Base-by-base conservation (phyloP, 2,888 invertebrate genomes). In the Malthinus flaveolus region DNA sequence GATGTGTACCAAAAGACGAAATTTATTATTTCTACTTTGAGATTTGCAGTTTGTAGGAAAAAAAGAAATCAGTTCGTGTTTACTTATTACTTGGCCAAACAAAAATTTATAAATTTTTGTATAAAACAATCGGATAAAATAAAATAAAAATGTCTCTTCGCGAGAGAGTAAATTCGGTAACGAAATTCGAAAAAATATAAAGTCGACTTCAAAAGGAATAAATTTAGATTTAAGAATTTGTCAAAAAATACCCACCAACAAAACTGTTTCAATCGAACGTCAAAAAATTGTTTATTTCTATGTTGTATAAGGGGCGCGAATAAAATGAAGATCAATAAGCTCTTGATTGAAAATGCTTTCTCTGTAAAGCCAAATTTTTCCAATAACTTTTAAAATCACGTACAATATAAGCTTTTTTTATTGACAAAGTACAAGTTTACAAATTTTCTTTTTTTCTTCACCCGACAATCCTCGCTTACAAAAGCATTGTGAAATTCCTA, bases 141-240 rank as follows among this genome's bases (percentile, higher is more conserved):
- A n/a, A 8, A 15, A 42, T 15, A 23, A 42, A 15, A 15, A n/a
- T 15, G 15, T 9, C n/a, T n/a, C 15, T 42, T 42, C 13, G 15
- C 23, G n/a, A 13, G 15, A 42, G 39, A 42, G 13, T 42, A 42
- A n/a, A 15, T 42, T 23, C 15, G n/a, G 15, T 42, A 42, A 42
- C 6, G 15, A 9, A 42, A 15, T 42, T 42, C 39, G 15, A 42
- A 42, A 42, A 42, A 8, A 42, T 23, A 42, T 42, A 23, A 23
- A 23, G 23, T 12, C 23, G 8, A 42, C 39, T 15, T 42, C 39
- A 42, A 42, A 42, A 13, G 15, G 39, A 42, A 42, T 42, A 42
- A 42, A 42, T 42, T 42, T 42, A 42, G 23, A 42, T n/a, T 42
- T 42, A 42, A 42, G 39, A 13, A 15, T 15, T 42, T 23, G 23